A percentile compares a stretch with the other conserved stretches of the same genome.
Evolutionary conservation across 2,888 invertebrate genomes (phyloP).

Genomic region (Tortrix viridana): DNA sequence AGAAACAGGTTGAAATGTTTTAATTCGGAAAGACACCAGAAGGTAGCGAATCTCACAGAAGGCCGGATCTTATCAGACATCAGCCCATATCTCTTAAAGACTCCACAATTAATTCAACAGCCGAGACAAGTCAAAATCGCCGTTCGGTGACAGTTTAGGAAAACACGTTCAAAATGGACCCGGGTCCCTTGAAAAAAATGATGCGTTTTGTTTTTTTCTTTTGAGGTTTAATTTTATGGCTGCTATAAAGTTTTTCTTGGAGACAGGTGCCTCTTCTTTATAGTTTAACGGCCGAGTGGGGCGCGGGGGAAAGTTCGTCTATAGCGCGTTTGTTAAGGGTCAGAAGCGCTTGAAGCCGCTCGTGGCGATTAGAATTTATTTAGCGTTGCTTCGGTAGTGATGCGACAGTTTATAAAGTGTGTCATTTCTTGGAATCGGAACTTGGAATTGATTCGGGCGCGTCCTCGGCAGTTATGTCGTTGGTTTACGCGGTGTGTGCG

Average conservation of each 20-base stretch:
- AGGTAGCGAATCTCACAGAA: conserved; percentile 66
- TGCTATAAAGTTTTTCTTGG: conserved; percentile 83
- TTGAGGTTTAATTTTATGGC: conserved; percentile 82
- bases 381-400: conserved; percentile 81
- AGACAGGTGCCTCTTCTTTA: conserved; percentile 84
- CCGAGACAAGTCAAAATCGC: conserved; percentile 79
- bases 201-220: conserved; percentile 76
- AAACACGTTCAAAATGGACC: conserved; percentile 81
- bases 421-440: conserved; percentile 83
- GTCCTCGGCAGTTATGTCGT: conserved; percentile 78
- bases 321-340: conserved; percentile 65
- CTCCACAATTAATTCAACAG: conserved; percentile 78
- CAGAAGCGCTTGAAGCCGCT: conserved; percentile 66
- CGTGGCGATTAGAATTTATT: conserved; percentile 78
- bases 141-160: conserved; percentile 83
- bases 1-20: conserved; percentile 41
- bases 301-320: conserved; percentile 63
- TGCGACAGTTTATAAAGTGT: conserved; percentile 83
- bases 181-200: conserved; percentile 73
- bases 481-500: conserved; percentile 73
- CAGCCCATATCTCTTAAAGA: conserved; percentile 76
- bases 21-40: conserved; percentile 59
- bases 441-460: conserved; percentile 81
- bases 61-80: conserved; percentile 73
- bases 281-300: conserved; percentile 71